Evolutionary conservation across 2,888 invertebrate genomes (phyloP), one percentile per base, ranked within the genome.

Genomic region (Aphidoletes aphidimyza): DNA sequence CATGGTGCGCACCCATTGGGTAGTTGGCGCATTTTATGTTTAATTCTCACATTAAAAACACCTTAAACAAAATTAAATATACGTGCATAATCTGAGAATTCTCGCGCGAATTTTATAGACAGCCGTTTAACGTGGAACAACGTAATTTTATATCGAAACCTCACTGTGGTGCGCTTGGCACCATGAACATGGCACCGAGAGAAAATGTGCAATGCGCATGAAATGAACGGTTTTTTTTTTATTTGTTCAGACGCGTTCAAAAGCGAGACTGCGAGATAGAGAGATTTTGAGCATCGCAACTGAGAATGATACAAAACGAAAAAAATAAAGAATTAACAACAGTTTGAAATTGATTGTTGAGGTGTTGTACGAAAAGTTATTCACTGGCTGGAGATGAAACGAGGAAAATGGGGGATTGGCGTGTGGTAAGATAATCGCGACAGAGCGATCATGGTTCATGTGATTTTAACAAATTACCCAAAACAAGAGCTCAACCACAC

Each of bases 351-450:
- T 26, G 69, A 69, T 69, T 69, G 69, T 30, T 54, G 54, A 26
- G 26, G 22, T 54, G 22, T 54, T 54, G 30, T 69, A 14, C 17
- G 26, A 30, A 30, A 30, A 14, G 26, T 19, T 19, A 8, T 69
- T 69, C 34, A 30, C 26, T n/a, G 2, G 42, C 14, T 42, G 26
- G 30, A 69, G 69, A 69, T 69, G 69, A 69, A 69, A 1, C 5
- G 22, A 69, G 30, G 30, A n/a, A 69, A 69, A 69, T 69, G 69
- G 17, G 34, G 69, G 69, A 69, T 69, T 69, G 69, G 69, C 69
- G 69, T 69, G 69, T 69, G 69, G n/a, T 69, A 69, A 69, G 69
- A 69, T 69, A 69, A 69, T 69, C 69, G 69, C 69, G 69, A 69
- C 69, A 69, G n/a, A n/a, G 34, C 26, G 69, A 69, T 69, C 69